Conservation (phyloP, 2,113 vertebrate species). For the Bos indicus region DNA sequence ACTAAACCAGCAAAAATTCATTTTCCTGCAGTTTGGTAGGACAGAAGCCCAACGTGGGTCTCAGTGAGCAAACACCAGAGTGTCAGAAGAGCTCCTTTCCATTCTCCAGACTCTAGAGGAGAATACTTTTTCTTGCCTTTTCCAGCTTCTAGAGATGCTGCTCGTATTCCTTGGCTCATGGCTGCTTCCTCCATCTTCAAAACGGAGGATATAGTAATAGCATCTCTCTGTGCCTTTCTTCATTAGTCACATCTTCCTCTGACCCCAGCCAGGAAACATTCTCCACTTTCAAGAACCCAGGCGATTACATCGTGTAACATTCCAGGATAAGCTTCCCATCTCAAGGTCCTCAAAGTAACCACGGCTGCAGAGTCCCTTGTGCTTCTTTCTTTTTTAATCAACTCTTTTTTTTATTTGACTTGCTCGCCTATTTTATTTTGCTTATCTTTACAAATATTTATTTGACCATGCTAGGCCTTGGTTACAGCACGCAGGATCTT, state of each 20-base stretch:
- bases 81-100: neutral
- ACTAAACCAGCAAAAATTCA: neutral
- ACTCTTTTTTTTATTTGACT: neutral
- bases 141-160: neutral
- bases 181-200: neutral
- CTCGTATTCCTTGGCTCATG: neutral
- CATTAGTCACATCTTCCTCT: no score
- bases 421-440: neutral
- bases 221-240: neutral
- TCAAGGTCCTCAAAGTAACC: neutral
- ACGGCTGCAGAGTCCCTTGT: neutral
- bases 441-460: neutral
- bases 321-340: no score
- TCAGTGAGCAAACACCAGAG: rapidly evolving
- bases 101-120: neutral
- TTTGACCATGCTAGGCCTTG: neutral
- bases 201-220: neutral
- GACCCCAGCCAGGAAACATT: neutral
- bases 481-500: neutral
- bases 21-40: neutral
- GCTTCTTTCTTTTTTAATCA: neutral
- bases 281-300: neutral
- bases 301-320: neutral
- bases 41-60: neutral
- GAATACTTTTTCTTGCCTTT: neutral